Base-by-base conservation (phyloP, 1,140 invertebrate species). In the Dufourea novaeangliae region DNA sequence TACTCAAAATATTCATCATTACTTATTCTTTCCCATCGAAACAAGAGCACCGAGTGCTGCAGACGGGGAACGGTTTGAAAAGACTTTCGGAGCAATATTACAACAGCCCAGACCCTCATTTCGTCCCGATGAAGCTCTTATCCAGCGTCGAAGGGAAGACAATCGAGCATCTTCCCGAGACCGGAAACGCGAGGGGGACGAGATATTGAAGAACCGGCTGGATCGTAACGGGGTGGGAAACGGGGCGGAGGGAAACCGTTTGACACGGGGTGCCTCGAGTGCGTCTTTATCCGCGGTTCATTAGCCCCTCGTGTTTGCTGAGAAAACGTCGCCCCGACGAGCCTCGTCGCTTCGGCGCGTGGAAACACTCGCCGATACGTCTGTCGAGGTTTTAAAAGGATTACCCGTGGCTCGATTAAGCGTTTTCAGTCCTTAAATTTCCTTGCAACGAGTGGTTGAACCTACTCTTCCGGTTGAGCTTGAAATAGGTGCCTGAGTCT, bases 61-160 rank as follows among this genome's bases (percentile, higher is more conserved):
- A n/a, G 46, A 8, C 20, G 20, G n/a, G 20, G 20, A n/a, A 6
- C 46, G 46, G 46, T 50, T 50, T 50, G 46, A n/a, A 50, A 50
- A 50, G n/a, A n/a, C n/a, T 50, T 50, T n/a, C n/a, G n/a, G 46
- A 50, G 46, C 46, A 50, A 50, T 50, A 50, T 50, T 50, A n/a
- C 46, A n/a, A 50, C 20, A 50, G 46, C 6, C 20, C 20, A 8
- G 46, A n/a, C n/a, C 46, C 46, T 50, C 46, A 50, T 50, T 50
- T 50, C 20, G 46, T n/a, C 46, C 20, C 8, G 46, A 50, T 50
- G 46, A 50, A 50, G 46, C 46, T n/a, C 20, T 50, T 50, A 50
- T 17, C 46, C 20, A n/a, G 46, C 46, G 46, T n/a, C 8, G n/a
- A n/a, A n/a, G 20, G 46, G 46, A 50, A 50, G 46, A 50, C 46